phyloP scores from a whole-genome alignment of 2,888 invertebrate genomes.

The Eumacrocentrus americanus region DNA sequence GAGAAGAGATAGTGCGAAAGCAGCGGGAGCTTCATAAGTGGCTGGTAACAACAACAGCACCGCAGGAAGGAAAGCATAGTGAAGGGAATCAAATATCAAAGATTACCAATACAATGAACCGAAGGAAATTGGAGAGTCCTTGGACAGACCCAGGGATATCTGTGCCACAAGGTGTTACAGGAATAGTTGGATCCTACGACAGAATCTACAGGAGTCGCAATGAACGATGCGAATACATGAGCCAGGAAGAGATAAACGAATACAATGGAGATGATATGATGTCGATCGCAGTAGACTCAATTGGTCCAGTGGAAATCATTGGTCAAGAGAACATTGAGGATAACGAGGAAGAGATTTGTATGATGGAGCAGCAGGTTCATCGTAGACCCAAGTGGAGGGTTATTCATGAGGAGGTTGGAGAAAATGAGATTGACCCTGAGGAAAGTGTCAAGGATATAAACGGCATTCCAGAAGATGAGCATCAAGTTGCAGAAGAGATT shows the following conservation, averaged over 20 bases:
- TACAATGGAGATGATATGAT: slow-evolving; percentile 22
- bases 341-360: slow-evolving; percentile 23
- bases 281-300: slow-evolving; percentile 31
- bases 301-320: slow-evolving; percentile 38
- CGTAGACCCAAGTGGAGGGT: slow-evolving; percentile 50
- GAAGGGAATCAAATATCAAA: too few species aligned
- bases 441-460: slow-evolving; percentile 9
- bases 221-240: slow-evolving; percentile 49
- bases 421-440: neutral
- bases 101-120: too few species aligned
- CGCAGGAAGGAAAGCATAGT: too few species aligned
- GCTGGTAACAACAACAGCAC: too few species aligned
- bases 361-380: slow-evolving; percentile 34
- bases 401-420: slow-evolving; percentile 29
- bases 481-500: slow-evolving; percentile 16
- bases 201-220: slow-evolving; percentile 46
- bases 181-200: slow-evolving; percentile 52
- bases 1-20: slow-evolving; percentile 29
- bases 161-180: slow-evolving; percentile 50
- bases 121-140: slow-evolving; percentile 30
- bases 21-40: slow-evolving; percentile 47
- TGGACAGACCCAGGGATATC: slow-evolving; percentile 31
- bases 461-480: neutral
- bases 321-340: slow-evolving; percentile 38
- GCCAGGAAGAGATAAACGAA: slow-evolving; percentile 46